Evolutionary conservation across 92 coral and sea anemone genomes (phyloP).

Genomic region (Hydrozoanthus gracilis): DNA sequence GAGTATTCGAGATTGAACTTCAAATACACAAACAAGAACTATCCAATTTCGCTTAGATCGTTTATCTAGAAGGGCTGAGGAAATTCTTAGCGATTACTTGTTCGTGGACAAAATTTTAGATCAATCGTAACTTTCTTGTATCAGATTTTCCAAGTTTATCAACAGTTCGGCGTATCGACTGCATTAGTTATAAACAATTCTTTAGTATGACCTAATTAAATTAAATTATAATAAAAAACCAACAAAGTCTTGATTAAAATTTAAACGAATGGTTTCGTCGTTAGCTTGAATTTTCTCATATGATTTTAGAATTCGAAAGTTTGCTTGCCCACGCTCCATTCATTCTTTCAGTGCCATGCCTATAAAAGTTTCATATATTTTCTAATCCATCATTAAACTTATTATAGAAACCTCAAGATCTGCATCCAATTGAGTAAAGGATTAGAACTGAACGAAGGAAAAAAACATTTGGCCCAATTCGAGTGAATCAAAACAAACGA

Average conservation of each 20-base stretch:
- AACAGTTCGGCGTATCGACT: slow-evolving; percentile 39
- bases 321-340: slow-evolving; percentile 29
- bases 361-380: slow-evolving; percentile 10
- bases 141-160: slow-evolving; percentile 10
- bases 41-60: neutral
- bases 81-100: neutral
- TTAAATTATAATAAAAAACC: slow-evolving; percentile 44
- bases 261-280: slow-evolving; percentile 22
- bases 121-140: neutral
- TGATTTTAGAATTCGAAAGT: slow-evolving; percentile 15
- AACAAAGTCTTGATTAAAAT: slow-evolving; percentile 45
- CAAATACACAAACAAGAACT: neutral
- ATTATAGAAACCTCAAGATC: neutral
- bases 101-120: neutral
- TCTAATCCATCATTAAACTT: slow-evolving; percentile 7
- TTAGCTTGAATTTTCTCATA: slow-evolving; percentile 12
- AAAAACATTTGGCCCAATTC: neutral
- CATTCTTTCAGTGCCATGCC: neutral
- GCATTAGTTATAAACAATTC: slow-evolving; percentile 48
- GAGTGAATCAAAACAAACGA: neutral
- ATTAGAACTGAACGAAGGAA: neutral
- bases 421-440: neutral
- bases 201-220: slow-evolving; percentile 47
- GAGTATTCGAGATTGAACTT: neutral
- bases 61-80: no score